Evolutionary conservation across 2,888 invertebrate genomes (phyloP).

Genomic region (Cephus nigrinus): DNA sequence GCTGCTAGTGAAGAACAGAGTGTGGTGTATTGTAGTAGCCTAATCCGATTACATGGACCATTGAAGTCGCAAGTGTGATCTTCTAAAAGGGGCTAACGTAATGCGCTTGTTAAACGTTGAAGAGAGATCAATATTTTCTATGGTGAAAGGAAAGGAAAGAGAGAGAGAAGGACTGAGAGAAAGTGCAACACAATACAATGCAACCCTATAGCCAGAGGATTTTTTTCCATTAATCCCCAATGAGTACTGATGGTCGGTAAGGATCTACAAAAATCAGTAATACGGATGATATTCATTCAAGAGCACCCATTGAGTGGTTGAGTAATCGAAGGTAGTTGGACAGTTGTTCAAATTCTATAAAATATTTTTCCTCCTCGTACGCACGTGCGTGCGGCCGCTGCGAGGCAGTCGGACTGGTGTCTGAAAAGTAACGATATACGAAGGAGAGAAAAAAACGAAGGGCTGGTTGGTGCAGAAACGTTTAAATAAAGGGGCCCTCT

Average conservation of each 20-base stretch:
- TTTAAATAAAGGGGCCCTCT: slow-evolving; percentile 43
- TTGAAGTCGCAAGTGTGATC: slow-evolving; percentile 65
- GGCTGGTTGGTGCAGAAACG: not conserved
- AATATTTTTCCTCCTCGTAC: no score
- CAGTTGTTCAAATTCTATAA: no score
- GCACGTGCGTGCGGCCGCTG: no score
- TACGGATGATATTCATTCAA: no score
- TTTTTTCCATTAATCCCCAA: no score
- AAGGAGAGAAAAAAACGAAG: slow-evolving; percentile 29
- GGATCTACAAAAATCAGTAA: no score
- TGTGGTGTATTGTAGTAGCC: slow-evolving; percentile 25
- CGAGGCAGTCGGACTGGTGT: no score
- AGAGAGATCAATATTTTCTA: slow-evolving; percentile 17
- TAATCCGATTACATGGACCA: slow-evolving; percentile 66
- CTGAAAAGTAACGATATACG: not conserved
- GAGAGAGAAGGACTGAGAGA: slow-evolving; percentile 29
- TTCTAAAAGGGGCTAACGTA: slow-evolving; percentile 59
- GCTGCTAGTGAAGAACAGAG: not conserved
- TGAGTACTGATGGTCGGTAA: no score
- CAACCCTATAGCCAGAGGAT: no score
- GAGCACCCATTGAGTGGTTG: no score
- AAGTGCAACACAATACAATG: slow-evolving; percentile 27
- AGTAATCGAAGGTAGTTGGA: no score
- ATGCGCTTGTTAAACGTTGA: slow-evolving; percentile 59
- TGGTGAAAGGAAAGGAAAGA: not conserved